Evolutionary conservation across 2,888 invertebrate genomes (phyloP), one percentile per base, ranked within the genome.

Genomic region (Ectropis crepuscularia): DNA sequence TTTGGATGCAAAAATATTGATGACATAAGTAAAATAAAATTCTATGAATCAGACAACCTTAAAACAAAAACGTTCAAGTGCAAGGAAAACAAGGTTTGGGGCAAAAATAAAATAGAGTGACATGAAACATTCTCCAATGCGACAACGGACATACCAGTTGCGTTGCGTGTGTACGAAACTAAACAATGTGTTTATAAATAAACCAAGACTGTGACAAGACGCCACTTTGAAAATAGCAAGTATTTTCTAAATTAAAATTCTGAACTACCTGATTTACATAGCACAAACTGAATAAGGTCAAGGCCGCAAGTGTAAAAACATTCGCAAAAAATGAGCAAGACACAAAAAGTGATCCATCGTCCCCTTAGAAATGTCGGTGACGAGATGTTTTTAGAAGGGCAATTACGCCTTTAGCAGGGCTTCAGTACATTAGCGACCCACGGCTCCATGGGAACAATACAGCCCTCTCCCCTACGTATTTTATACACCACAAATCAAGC

Each of bases 361-460:
- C 67, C 71, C 66, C 68, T 73, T 72, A 16, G 77, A 76, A 82
- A 78, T 70, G 74, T 70, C 63, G 63, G 64, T 66, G 66, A 66
- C 60, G 69, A 68, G 64, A 64, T 63, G 69, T 71, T 63, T 71
- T 47, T 61, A 76, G 68, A 76, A 75, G 72, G 79, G 76, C 82
- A 82, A 80, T 86, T 85, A 83, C 72, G 81, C 80, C 75, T 82
- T 86, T 78, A 83, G 78, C 73, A 69, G 72, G 67, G 75, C 73
- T 81, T 78, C 73, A 73, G 74, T 71, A 68, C 76, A 80, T 81
- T 83, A 83, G 74, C 73, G 66, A 75, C 76, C 86, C 85, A 73
- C 73, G 66, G 75, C 76, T 85, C 85, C 83, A 72, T 75, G 83
- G 82, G 85, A 82, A 74, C 65, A 73, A 58, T 61, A 66, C 75